Evolutionary conservation across 2,888 invertebrate species (phyloP), one percentile per base, ranked within the genome.

Genomic region (Tiliacea citrago): DNA sequence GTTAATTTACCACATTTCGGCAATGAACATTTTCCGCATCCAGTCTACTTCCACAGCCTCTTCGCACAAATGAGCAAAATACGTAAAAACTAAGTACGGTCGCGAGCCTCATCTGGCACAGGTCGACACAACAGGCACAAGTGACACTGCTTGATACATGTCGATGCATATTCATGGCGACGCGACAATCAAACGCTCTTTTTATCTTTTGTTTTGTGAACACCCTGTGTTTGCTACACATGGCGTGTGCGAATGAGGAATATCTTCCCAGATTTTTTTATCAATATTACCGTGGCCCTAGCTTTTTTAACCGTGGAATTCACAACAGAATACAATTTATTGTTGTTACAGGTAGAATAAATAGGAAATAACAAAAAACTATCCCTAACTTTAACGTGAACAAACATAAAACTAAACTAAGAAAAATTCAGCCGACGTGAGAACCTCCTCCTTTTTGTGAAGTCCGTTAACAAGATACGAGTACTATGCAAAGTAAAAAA

Each of bases 91-190:
- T 62, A 81, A 85, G 82, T 68, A 71, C 75, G 51, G 58, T 77
- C 24, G 21, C 58, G 35, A 69, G 85, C 60, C 75, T 77, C 83
- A 80, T 82, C 79, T 84, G 77, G 73, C 72, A 51, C 68, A 73
- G 74, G 78, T 80, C 81, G 74, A 65, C 68, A 79, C 63, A 58
- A 68, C 77, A 65, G 76, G 66, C 76, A 49, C 53, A n/a, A 83
- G 74, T 77, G 88, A 82, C 80, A 83, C 88, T 86, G 88, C 89
- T 89, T 90, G 91, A 90, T 88, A 90, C 88, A 88, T 88, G 90
- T 89, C 89, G 84, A 91, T 93, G 91, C 91, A 93, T 94, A 93
- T 94, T 93, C 93, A 94, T 93, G 90, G 78, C 79, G 84, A 83
- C 75, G 85, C 86, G 89, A 93, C 93, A 92, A 91, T 92, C 92